A percentile compares a stretch with the other conserved stretches of the same genome.
phyloP scores from a whole-genome alignment of 2,113 vertebrate species.

The Galeopterus variegatus region DNA sequence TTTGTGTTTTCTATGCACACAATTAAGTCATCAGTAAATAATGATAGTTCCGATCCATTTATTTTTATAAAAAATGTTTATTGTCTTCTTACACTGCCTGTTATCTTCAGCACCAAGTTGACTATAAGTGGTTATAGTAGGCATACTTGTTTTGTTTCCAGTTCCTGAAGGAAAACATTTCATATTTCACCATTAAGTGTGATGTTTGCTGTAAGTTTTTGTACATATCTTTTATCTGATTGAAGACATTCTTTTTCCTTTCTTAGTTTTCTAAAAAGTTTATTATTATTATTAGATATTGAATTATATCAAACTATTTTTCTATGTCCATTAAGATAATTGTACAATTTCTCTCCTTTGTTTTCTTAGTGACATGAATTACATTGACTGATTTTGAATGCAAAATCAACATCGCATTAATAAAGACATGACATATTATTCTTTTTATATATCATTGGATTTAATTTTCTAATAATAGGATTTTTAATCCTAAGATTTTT shows the following conservation, averaged over 20 bases:
- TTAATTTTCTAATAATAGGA: neutral
- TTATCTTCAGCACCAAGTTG: neutral
- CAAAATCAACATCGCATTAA: slow-evolving; percentile 2
- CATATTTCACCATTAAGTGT: neutral
- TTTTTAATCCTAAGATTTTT: slow-evolving; percentile 6
- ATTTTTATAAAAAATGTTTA: neutral
- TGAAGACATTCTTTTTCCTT: slow-evolving; percentile 17
- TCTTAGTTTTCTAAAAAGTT: slow-evolving; percentile 32
- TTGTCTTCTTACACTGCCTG: neutral
- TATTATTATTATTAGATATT: neutral
- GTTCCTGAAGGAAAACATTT: neutral
- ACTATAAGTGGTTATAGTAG: neutral
- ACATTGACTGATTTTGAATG: neutral
- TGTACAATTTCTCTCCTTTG: neutral
- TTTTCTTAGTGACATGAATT: neutral
- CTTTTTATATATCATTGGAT: neutral
- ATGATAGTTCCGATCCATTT: neutral
- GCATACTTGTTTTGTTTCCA: neutral
- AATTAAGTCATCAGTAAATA: neutral
- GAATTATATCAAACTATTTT: slow-evolving; percentile 43
- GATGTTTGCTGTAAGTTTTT: neutral
- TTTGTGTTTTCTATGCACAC: slow-evolving; percentile 2
- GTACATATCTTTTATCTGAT: neutral
- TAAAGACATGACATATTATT: neutral
- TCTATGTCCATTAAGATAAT: neutral